Percentiles rank a stretch among this genome's conserved stretches.
Conservation (phyloP, 2,797 vertebrate species). For the Eupleurogrammus muticus region DNA sequence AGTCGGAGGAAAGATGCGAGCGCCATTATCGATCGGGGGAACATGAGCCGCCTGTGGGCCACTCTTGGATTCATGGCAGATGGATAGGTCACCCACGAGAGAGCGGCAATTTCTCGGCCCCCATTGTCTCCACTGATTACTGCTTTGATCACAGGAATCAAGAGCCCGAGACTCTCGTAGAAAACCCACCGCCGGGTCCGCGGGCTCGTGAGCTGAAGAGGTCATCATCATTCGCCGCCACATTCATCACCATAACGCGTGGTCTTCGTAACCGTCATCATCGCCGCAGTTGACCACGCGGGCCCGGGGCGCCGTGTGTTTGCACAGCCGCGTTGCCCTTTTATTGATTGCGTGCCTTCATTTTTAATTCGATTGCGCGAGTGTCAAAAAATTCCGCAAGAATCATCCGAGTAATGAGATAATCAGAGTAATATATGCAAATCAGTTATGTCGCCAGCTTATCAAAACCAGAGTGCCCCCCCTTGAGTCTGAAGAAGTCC, state of each 20-base stretch:
- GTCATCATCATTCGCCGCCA: slow-evolving; percentile 57
- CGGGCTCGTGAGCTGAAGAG: slow-evolving; percentile 73
- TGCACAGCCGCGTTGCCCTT: slow-evolving; percentile 82
- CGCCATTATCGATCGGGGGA: slow-evolving; percentile 76
- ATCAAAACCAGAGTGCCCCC: slow-evolving; percentile 99
- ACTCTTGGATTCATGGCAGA: slow-evolving; percentile 78
- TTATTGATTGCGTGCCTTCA: slow-evolving; percentile 87
- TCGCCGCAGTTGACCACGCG: slow-evolving; percentile 73
- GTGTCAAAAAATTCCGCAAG: slow-evolving; percentile 91
- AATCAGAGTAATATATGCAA: slow-evolving; percentile 99
- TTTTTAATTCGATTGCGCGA: slow-evolving; percentile 94
- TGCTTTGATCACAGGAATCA: slow-evolving; percentile 78
- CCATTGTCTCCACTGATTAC: slow-evolving; percentile 82
- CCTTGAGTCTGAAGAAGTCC: slow-evolving; percentile 99
- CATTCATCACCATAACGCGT: slow-evolving; percentile 32
- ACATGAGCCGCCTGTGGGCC: slow-evolving; percentile 70
- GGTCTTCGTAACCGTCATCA: slow-evolving; percentile 40
- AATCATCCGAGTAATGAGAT: slow-evolving; percentile 99
- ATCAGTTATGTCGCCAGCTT: slow-evolving; percentile 99
- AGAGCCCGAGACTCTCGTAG: slow-evolving; percentile 69
- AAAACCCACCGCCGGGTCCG: slow-evolving; percentile 58
- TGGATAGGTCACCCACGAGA: slow-evolving; percentile 79
- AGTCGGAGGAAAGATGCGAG: slow-evolving; percentile 67
- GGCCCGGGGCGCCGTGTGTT: slow-evolving; percentile 66
- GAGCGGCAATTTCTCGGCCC: slow-evolving; percentile 73